Percentiles rank a stretch among this genome's conserved stretches.
These are phyloP conservation scores for Protosalanx chinensis DNA, from an alignment of 2,797 vertebrate genomes.

Conservation along the genomic window DNA sequence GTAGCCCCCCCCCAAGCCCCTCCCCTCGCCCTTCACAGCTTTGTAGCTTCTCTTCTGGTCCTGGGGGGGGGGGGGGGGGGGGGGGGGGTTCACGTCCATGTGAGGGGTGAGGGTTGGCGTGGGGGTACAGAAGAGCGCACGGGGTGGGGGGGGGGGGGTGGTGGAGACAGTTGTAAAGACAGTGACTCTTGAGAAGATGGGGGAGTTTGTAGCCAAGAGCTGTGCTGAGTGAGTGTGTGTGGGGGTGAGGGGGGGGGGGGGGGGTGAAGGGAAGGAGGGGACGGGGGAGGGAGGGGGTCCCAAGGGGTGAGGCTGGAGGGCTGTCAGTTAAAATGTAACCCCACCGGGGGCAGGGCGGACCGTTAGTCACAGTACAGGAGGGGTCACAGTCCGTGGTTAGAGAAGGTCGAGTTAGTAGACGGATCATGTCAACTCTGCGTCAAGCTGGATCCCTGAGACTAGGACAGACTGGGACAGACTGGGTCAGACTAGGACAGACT, in stretches of 20 bases:
- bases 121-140: constrained; percentile 45
- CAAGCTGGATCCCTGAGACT: not conserved
- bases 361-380: constrained; percentile 40
- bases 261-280: constrained; percentile 16
- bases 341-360: constrained; percentile 28
- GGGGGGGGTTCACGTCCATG: constrained; percentile 4
- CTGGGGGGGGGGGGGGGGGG: constrained; percentile 66
- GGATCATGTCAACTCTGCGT: too few species aligned
- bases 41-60: constrained; percentile 93
- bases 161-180: constrained; percentile 40
- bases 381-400: constrained; percentile 33
- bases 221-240: constrained; percentile 22
- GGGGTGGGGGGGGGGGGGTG: constrained; percentile 34
- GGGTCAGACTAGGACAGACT: not conserved
- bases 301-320: constrained; percentile 4
- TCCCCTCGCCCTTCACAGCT: constrained; percentile 88
- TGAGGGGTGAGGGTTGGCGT: constrained; percentile 7
- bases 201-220: constrained; percentile 35
- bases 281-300: not conserved
- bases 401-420: not conserved
- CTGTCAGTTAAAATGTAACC: not conserved
- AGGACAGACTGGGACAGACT: too few species aligned
- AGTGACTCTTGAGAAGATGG: constrained; percentile 51
- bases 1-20: constrained; percentile 76
- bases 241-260: constrained; percentile 11